Conservation (phyloP, 1,140 invertebrate species). For the Bombus soroeensis region DNA sequence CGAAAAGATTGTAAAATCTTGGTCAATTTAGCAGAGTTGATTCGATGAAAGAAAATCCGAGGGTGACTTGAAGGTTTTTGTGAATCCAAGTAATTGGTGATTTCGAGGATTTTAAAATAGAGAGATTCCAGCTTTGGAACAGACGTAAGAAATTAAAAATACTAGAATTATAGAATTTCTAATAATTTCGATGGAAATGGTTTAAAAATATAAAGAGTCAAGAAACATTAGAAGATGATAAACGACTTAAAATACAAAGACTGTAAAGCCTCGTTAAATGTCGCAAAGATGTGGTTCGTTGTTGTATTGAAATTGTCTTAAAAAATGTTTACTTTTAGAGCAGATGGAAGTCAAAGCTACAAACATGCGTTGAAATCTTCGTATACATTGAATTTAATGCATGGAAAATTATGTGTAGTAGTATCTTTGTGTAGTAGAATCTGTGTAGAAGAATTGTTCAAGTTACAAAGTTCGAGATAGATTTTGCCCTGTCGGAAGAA, state of each 20-base stretch:
- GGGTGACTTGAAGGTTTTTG: no score
- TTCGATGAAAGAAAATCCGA: no score
- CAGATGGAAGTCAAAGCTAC: not conserved
- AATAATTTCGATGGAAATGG: not conserved
- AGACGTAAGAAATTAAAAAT: not conserved
- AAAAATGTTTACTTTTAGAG: not conserved
- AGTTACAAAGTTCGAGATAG: not conserved
- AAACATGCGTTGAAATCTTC: not conserved
- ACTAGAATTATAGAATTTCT: not conserved
- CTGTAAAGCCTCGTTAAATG: not conserved
- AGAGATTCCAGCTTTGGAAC: no score
- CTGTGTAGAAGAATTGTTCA: not conserved
- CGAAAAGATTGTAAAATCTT: no score
- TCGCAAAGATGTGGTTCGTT: not conserved
- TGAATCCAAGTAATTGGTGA: no score
- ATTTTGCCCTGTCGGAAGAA: not conserved
- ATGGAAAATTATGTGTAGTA: not conserved
- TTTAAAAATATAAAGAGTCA: no score
- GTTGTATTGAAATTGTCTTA: no score
- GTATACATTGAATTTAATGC: not conserved
- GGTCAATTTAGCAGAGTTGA: no score
- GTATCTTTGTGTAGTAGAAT: no score
- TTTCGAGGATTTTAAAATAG: no score
- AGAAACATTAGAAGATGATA: not conserved
- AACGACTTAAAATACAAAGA: not conserved